Conservation (phyloP, 2,888 invertebrate genomes). For the Hofmannophila pseudospretella region DNA sequence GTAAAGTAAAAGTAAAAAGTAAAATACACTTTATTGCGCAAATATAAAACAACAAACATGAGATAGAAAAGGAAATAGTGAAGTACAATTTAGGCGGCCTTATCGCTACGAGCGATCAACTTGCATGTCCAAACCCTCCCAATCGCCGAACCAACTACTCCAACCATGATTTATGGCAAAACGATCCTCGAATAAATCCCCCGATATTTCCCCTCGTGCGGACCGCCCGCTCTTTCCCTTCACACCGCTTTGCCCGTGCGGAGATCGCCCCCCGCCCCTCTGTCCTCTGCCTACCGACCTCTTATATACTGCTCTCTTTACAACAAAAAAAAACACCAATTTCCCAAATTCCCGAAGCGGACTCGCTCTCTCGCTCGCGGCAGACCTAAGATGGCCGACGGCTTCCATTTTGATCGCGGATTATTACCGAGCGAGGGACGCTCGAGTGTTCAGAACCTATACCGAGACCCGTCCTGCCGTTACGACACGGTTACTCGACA, state of each 20-base stretch:
- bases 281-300: conserved; percentile 70
- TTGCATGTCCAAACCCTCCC: background rate
- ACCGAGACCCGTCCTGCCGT: conserved; percentile 50
- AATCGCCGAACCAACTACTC: background rate
- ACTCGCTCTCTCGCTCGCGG: conserved; percentile 65
- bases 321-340: conserved; percentile 76
- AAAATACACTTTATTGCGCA: no score
- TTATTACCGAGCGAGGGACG: conserved; percentile 47
- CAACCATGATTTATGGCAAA: conserved; percentile 24
- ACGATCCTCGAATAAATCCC: conserved; percentile 42
- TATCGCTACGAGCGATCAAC: background rate
- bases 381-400: conserved; percentile 73
- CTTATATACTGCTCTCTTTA: conserved; percentile 77
- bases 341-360: conserved; percentile 75
- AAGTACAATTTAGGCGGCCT: no score
- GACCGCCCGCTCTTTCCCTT: conserved; percentile 68
- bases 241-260: conserved; percentile 73
- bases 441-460: conserved; percentile 64
- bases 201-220: conserved; percentile 30
- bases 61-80: no score
- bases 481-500: conserved; percentile 52
- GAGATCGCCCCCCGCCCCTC: conserved; percentile 56
- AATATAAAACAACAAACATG: no score
- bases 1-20: no score
- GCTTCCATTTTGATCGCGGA: conserved; percentile 77